Evolutionary conservation across 2,113 vertebrate genomes (phyloP).

Genomic region (Melanostigma gelatinosum): DNA sequence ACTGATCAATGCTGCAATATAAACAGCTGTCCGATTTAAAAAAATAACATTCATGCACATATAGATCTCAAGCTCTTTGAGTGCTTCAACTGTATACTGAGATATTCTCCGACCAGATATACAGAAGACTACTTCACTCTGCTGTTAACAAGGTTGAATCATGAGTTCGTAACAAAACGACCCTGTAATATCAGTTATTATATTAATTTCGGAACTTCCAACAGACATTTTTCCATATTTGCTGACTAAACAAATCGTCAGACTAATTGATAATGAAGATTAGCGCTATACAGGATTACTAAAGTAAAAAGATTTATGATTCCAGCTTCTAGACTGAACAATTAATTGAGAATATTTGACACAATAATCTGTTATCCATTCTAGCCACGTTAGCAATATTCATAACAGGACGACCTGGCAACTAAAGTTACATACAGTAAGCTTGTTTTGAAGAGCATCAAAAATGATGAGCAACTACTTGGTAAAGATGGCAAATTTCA

Average conservation of each 20-base stretch:
- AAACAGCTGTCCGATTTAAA: constrained; percentile 14
- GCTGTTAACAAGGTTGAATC: neutral
- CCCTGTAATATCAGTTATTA: neutral
- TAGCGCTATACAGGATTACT: neutral
- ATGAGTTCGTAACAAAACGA: neutral
- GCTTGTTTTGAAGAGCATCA: neutral
- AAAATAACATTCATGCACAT: neutral
- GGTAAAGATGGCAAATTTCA: constrained; percentile 11
- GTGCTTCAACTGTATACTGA: neutral
- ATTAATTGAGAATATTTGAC: neutral
- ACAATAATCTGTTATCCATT: neutral
- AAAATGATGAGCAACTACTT: constrained; percentile 19
- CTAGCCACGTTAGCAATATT: neutral
- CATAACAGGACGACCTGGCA: neutral
- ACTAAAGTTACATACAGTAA: neutral
- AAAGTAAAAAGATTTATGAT: neutral
- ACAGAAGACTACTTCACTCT: neutral
- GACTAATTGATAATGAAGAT: neutral
- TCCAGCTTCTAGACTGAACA: neutral
- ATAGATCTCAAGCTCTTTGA: constrained; percentile 2
- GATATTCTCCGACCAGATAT: neutral
- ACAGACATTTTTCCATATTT: neutral
- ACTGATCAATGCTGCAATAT: constrained; percentile 51
- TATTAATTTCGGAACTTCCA: neutral
- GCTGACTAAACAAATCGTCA: neutral